A percentile compares a stretch with the other conserved stretches of the same genome.
Conservation (phyloP, 2,113 vertebrate species). For the Candoia aspera region DNA sequence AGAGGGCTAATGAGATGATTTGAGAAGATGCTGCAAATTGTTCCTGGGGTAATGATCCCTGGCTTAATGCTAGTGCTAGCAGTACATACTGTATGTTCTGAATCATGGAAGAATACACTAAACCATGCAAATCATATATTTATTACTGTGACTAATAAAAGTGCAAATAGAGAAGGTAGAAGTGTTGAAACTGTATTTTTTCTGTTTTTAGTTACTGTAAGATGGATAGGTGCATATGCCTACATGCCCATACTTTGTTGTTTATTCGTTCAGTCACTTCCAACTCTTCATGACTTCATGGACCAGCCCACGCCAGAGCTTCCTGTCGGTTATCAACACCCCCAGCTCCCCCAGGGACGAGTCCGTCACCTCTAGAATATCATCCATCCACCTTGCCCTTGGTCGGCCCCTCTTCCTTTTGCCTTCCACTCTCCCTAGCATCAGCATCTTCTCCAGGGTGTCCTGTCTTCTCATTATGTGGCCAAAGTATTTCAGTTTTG, state of each 20-base stretch:
- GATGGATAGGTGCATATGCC: background rate
- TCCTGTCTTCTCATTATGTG: too few species aligned
- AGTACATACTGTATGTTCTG: background rate
- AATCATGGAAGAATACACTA: background rate
- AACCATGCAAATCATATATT: background rate
- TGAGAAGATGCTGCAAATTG: background rate
- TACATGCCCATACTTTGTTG: background rate
- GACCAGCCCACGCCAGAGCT: too few species aligned
- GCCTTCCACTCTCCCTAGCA: too few species aligned
- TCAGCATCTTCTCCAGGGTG: too few species aligned
- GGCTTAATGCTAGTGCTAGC: background rate
- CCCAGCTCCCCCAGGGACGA: too few species aligned
- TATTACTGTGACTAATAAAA: background rate
- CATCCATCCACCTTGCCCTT: too few species aligned
- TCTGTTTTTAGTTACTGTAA: background rate
- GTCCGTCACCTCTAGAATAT: too few species aligned
- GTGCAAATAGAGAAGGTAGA: background rate
- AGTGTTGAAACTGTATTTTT: background rate
- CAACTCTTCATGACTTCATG: too few species aligned
- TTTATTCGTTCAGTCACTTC: too few species aligned
- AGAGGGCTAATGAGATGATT: background rate
- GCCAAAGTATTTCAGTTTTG: too few species aligned
- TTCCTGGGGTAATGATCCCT: background rate
- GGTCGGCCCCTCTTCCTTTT: too few species aligned
- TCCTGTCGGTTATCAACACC: too few species aligned